These are phyloP conservation scores for Athalia rosae DNA, from an alignment of 2,888 invertebrate genomes.

Conservation along the genomic window DNA sequence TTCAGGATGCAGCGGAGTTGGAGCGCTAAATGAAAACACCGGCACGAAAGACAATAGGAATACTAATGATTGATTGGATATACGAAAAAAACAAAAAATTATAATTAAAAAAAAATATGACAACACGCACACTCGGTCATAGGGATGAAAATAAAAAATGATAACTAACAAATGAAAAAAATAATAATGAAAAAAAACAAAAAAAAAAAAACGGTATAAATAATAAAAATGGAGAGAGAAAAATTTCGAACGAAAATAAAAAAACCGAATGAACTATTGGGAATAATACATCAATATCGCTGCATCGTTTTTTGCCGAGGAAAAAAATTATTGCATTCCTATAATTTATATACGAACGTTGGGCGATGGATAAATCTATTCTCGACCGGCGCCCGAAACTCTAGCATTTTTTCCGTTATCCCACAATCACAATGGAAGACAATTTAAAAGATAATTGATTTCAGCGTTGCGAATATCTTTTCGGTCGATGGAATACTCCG, in stretches of 20 bases:
- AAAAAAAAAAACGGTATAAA: constrained; percentile 38
- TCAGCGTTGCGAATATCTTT: too few species aligned
- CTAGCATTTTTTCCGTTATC: too few species aligned
- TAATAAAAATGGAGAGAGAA: constrained; percentile 42
- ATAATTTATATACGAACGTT: background rate
- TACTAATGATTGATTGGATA: constrained; percentile 74
- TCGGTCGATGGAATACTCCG: too few species aligned
- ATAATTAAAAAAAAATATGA: constrained; percentile 73
- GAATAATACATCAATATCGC: constrained; percentile 73
- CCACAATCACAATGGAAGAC: too few species aligned
- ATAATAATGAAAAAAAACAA: constrained; percentile 60
- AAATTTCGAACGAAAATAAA: constrained; percentile 36
- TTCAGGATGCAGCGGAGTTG: constrained; percentile 54
- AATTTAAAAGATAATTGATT: too few species aligned
- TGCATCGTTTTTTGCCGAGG: constrained; percentile 54
- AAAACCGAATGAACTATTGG: constrained; percentile 70
- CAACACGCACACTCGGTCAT: background rate
- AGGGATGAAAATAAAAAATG: constrained; percentile 54
- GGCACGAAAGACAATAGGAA: constrained; percentile 72
- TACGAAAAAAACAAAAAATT: constrained; percentile 74
- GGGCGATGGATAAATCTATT: constrained; percentile 11
- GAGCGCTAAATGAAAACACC: constrained; percentile 73
- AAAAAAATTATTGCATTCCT: constrained; percentile 42
- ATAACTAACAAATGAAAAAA: too few species aligned
- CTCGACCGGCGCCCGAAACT: background rate